Base-by-base conservation (phyloP, 2,888 invertebrate genomes). In the Drosophila quasianomalipes region DNA sequence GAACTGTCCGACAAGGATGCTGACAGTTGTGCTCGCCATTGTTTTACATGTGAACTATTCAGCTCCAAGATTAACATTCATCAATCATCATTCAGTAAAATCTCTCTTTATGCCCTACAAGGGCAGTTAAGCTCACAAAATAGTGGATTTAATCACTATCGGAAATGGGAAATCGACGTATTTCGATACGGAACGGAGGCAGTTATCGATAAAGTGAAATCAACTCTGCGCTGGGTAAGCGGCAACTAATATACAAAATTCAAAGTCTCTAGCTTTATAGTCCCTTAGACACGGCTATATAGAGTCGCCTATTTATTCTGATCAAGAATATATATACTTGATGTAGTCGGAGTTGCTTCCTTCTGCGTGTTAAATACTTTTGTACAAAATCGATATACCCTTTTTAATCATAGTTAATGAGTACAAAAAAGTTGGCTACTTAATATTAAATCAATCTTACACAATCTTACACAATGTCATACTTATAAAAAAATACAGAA, bases 11-110 rank as follows among this genome's bases (percentile, higher is more conserved):
- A 44, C 52, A 58, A 68, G 53, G 57, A 57, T 54, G 67, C 57
- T 73, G 85, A 76, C 75, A 82, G 77, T 69, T 88, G 83, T 85
- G 74, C 70, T 70, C 22, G 73, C 81, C 57, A 76, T 85, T 83
- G 86, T 88, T 77, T 70, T 70, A 72, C 70, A 72, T 86, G 85
- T 64, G 80, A 76, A 57, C 66, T 54, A 73, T 58, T 49, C 70
- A 75, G 66, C 60, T 71, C 44, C 44, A 33, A 54, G 51, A 64
- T 66, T 53, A 73, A 41, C 35, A 51, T 30, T 30, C 54, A 79
- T 70, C 80, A 70, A 79, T 79, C 75, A 79, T 57, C 52, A 28
- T 31, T 16, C n/a, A 39, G 49, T 44, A 28, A 39, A 77, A 53
- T 49, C 61, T 9, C 7, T 47, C 6, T 47, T 26, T 26, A 16